Percentiles rank a stretch among this genome's conserved stretches.
phyloP scores from a whole-genome alignment of 2,888 invertebrate genomes.

The Pilophorus perplexus region DNA sequence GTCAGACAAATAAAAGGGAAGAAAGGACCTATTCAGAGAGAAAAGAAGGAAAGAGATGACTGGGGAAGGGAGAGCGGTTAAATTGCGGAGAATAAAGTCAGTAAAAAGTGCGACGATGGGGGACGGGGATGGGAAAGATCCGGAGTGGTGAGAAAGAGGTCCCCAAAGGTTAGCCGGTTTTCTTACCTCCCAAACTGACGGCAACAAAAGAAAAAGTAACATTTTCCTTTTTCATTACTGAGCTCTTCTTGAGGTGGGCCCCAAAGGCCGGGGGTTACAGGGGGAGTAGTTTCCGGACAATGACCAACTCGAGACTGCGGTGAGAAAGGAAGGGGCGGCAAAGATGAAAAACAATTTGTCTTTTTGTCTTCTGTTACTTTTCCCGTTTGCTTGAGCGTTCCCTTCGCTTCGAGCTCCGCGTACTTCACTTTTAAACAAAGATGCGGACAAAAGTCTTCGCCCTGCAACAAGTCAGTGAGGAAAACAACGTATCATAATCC shows the following conservation, averaged over 20 bases:
- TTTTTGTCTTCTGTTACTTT: constrained; percentile 30
- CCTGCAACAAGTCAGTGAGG: no score
- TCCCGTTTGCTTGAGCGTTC: background rate
- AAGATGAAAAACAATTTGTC: constrained; percentile 39
- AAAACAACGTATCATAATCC: no score
- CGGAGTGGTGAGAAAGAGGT: constrained; percentile 32
- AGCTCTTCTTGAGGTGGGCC: constrained; percentile 14
- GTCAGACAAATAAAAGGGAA: constrained; percentile 1
- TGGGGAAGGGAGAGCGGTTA: constrained; percentile 19
- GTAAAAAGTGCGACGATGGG: background rate
- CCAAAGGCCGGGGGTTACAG: no score
- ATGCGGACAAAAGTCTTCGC: no score
- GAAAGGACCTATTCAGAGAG: background rate
- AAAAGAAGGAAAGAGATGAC: background rate
- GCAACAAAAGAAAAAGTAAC: constrained; percentile 33
- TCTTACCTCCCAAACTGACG: background rate
- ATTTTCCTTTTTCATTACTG: constrained; percentile 37
- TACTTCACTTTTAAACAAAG: no score
- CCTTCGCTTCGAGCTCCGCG: no score
- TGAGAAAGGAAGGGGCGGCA: background rate
- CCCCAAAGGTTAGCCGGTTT: constrained; percentile 32
- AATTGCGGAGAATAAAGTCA: constrained; percentile 32
- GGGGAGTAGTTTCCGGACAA: constrained; percentile 38
- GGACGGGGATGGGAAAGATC: background rate
- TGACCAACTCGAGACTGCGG: constrained; percentile 25